Evolutionary conservation across 2,888 invertebrate species (phyloP).

Genomic region (Dynastes tityus): DNA sequence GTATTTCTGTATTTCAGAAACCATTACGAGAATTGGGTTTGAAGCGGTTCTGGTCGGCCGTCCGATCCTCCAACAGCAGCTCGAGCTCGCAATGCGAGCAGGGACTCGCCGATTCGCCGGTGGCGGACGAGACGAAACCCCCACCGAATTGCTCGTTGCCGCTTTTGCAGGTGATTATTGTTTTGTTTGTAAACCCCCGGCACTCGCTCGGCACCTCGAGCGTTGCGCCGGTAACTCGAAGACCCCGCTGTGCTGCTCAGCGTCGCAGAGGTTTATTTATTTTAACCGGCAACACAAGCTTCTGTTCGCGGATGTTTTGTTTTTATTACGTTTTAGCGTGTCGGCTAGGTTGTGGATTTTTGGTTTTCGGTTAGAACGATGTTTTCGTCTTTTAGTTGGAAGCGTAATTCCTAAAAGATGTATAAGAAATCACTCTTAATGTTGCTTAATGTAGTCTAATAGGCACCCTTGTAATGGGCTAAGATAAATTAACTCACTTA

Average conservation of each 20-base stretch:
- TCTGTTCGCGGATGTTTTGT: background rate
- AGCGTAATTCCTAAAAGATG: too few relatives aligned
- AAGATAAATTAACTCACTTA: too few relatives aligned
- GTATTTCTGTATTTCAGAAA: constrained; percentile 69
- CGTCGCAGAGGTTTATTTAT: background rate
- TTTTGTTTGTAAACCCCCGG: constrained; percentile 25
- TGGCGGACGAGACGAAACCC: constrained; percentile 63
- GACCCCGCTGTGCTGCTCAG: background rate
- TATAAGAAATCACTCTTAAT: too few relatives aligned
- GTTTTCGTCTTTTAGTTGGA: too few relatives aligned
- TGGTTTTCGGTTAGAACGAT: too few relatives aligned
- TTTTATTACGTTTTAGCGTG: background rate
- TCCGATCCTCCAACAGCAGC: constrained; percentile 69
- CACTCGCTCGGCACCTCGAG: background rate
- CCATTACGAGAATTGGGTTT: constrained; percentile 70
- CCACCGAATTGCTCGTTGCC: constrained; percentile 74
- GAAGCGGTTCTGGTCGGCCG: constrained; percentile 70
- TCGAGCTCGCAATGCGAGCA: constrained; percentile 67
- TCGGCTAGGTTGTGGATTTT: too few relatives aligned
- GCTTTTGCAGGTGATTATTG: constrained; percentile 69
- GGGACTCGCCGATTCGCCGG: constrained; percentile 61
- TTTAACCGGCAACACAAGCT: background rate
- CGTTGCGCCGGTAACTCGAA: constrained; percentile 3
- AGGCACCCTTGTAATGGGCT: too few relatives aligned
- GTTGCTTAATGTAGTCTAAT: too few relatives aligned